These are phyloP conservation scores for Helobdella robusta DNA, from an alignment of 2,888 invertebrate genomes.

Conservation along the genomic window DNA sequence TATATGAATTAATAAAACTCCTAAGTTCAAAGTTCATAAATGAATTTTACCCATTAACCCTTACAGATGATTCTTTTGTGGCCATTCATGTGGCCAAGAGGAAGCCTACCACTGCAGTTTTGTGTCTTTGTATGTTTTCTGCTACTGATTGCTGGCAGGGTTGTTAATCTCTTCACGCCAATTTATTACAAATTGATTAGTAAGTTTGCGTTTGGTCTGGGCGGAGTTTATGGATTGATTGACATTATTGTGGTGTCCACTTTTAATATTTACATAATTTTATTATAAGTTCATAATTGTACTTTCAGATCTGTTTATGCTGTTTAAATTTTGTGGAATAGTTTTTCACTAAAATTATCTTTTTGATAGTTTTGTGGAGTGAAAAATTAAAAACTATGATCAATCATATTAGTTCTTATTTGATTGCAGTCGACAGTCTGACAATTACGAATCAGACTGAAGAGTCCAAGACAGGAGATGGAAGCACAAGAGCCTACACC, in stretches of 20 bases:
- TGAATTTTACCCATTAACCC: too few relatives aligned
- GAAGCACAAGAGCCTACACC: not conserved
- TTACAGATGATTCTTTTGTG: slow-evolving; percentile 63
- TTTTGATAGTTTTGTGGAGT: too few relatives aligned
- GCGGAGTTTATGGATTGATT: not conserved
- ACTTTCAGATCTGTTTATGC: too few relatives aligned
- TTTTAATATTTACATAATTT: too few relatives aligned
- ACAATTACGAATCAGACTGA: slow-evolving; percentile 43
- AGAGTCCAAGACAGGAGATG: not conserved
- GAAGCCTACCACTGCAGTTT: slow-evolving; percentile 61
- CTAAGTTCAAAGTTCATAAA: too few relatives aligned
- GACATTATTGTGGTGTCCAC: not conserved
- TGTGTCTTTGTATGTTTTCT: slow-evolving; percentile 68
- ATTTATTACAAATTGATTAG: slow-evolving; percentile 85
- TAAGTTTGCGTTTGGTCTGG: slow-evolving; percentile 54
- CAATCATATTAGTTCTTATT: too few relatives aligned
- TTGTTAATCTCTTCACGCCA: slow-evolving; percentile 81
- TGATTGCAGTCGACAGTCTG: slow-evolving; percentile 68
- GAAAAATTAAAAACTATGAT: too few relatives aligned
- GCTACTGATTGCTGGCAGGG: slow-evolving; percentile 67
- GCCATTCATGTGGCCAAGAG: slow-evolving; percentile 82
- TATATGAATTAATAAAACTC: too few relatives aligned
- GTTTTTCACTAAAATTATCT: too few relatives aligned
- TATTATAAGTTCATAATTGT: too few relatives aligned
- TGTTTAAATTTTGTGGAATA: too few relatives aligned